These are phyloP conservation scores for Drosophila mimica DNA, from an alignment of 2,888 invertebrate species.

Conservation along the genomic window DNA sequence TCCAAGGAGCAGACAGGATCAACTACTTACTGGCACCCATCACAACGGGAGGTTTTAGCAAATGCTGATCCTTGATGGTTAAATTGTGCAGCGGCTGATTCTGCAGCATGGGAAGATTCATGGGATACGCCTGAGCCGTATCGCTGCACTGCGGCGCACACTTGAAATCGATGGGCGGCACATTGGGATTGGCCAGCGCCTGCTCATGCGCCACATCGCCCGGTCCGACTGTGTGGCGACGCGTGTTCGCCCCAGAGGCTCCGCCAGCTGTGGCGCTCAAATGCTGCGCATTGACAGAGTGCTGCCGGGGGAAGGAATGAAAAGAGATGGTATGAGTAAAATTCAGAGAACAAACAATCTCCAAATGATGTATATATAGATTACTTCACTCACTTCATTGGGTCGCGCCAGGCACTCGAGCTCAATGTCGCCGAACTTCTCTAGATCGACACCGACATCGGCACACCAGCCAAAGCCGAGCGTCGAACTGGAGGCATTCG, in stretches of 20 bases:
- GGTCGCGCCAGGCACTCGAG: constrained; percentile 81
- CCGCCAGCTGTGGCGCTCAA: constrained; percentile 69
- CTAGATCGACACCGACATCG: constrained; percentile 83
- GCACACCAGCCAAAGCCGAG: constrained; percentile 80
- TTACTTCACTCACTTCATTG: constrained; percentile 72
- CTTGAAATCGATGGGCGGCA: constrained; percentile 84
- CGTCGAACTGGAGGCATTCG: constrained; percentile 72
- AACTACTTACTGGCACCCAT: constrained; percentile 90
- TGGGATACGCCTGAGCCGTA: constrained; percentile 86
- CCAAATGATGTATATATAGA: not conserved
- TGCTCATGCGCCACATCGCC: constrained; percentile 95
- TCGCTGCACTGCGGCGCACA: constrained; percentile 75
- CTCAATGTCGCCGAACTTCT: constrained; percentile 84
- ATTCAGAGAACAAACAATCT: not conserved
- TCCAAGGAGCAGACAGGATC: not conserved
- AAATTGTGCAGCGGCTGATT: constrained; percentile 94
- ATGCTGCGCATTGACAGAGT: constrained; percentile 77
- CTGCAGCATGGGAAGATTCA: constrained; percentile 92
- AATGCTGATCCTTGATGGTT: constrained; percentile 96
- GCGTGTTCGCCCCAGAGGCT: constrained; percentile 86
- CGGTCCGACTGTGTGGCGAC: constrained; percentile 97
- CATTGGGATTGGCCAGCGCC: constrained; percentile 86
- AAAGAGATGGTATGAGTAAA: not conserved
- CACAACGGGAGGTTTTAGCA: constrained; percentile 96
- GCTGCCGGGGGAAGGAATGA: constrained; percentile 8